Conservation (phyloP, 1,140 invertebrate species). For the Euborellia annulipes region DNA sequence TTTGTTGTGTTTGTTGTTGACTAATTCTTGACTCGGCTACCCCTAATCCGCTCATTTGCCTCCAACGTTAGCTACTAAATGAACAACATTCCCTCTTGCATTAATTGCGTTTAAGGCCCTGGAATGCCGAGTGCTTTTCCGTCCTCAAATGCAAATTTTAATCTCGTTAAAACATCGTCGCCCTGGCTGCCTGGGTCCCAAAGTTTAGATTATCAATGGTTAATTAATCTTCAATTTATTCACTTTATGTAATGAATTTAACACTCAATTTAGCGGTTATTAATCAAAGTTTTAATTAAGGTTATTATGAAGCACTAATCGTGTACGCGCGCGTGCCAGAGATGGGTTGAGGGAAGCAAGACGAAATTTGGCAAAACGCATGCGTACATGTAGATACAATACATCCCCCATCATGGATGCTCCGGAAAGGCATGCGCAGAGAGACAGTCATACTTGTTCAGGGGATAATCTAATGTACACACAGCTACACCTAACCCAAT, state of each 20-base stretch:
- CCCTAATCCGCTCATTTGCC: neutral
- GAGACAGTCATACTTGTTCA: too few relatives aligned
- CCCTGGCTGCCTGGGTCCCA: conserved; percentile 19
- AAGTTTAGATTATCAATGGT: conserved; percentile 33
- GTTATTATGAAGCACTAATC: conserved; percentile 19
- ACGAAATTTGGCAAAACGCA: too few relatives aligned
- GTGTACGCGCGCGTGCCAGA: conserved; percentile 1
- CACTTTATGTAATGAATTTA: conserved; percentile 34
- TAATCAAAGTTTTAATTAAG: conserved; percentile 33
- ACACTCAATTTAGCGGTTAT: conserved; percentile 33
- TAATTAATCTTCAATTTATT: conserved; percentile 35
- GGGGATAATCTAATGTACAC: too few relatives aligned
- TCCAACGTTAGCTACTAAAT: neutral
- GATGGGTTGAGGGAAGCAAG: too few relatives aligned
- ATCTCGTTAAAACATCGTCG: conserved; percentile 23
- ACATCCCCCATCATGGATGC: too few relatives aligned
- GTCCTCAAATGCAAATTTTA: conserved; percentile 34
- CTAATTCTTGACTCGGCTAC: too few relatives aligned
- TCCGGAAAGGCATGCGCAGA: too few relatives aligned
- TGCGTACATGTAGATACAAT: too few relatives aligned
- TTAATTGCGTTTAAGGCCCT: conserved; percentile 26
- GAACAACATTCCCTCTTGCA: conserved; percentile 11
- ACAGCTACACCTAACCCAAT: too few relatives aligned
- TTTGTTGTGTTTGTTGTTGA: too few relatives aligned
- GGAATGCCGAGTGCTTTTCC: conserved; percentile 29